These are phyloP conservation scores for Python bivittatus DNA, from an alignment of 2,113 vertebrate genomes.

Conservation along the genomic window DNA sequence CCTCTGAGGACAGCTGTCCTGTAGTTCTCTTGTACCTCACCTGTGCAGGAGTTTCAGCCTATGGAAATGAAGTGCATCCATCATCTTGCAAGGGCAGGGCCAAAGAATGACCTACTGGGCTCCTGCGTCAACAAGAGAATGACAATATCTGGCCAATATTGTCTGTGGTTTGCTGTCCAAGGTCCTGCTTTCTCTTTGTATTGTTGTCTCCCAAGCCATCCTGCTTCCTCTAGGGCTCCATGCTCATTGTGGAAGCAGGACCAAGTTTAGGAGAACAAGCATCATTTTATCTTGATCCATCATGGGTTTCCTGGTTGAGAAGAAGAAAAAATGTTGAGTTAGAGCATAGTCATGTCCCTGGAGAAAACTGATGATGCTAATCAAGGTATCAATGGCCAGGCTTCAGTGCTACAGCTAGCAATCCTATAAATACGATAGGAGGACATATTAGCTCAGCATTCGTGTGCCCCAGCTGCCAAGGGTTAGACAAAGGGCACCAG, in stretches of 20 bases:
- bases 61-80: too few species aligned
- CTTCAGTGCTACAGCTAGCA: neutral
- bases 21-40: too few species aligned
- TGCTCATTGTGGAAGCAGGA: neutral
- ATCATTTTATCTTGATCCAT: neutral
- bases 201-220: too few species aligned
- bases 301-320: neutral
- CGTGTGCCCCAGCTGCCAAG: neutral
- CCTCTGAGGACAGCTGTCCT: too few species aligned
- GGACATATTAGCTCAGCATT: neutral
- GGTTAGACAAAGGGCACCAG: neutral
- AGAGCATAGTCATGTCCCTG: neutral
- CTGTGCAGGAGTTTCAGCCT: too few species aligned
- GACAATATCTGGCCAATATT: too few species aligned
- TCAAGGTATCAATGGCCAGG: neutral
- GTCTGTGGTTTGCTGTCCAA: too few species aligned
- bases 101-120: too few species aligned
- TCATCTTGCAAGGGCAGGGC: too few species aligned
- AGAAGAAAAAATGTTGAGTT: neutral
- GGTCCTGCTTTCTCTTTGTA: too few species aligned
- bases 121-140: too few species aligned
- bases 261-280: neutral
- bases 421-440: neutral
- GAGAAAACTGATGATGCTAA: neutral
- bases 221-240: too few species aligned